Conservation (phyloP, 2,888 invertebrate genomes). For the Acrocyrtus sp. region DNA sequence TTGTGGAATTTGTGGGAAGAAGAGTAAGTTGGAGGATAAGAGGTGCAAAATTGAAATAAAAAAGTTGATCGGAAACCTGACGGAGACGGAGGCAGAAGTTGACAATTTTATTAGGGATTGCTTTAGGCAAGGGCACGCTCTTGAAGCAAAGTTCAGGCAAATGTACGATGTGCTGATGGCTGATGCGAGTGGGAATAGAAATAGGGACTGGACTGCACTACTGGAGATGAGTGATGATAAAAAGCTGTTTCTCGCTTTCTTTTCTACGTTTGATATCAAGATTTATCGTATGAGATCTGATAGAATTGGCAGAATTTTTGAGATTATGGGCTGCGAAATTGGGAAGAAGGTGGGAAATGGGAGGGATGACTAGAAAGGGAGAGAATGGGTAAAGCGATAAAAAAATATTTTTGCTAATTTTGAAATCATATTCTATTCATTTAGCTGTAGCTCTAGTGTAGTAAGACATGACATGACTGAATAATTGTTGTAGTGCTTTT, state of each 20-base stretch:
- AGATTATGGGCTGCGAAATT: too few relatives aligned
- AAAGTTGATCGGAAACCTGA: background rate
- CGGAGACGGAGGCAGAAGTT: background rate
- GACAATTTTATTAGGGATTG: background rate
- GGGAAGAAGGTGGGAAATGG: too few relatives aligned
- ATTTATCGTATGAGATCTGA: background rate
- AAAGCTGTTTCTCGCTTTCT: conserved; percentile 1
- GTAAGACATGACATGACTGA: too few relatives aligned
- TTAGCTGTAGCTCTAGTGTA: too few relatives aligned
- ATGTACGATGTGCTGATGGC: too few relatives aligned
- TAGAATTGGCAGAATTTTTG: too few relatives aligned
- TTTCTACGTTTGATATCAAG: conserved; percentile 14
- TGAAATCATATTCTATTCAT: too few relatives aligned
- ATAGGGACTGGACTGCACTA: too few relatives aligned
- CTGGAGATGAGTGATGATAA: background rate
- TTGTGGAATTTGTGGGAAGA: background rate
- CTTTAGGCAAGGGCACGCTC: background rate
- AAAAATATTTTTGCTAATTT: too few relatives aligned
- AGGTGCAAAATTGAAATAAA: background rate
- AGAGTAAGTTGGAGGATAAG: background rate
- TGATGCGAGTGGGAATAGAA: background rate
- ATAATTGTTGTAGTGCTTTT: too few relatives aligned
- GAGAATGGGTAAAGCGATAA: too few relatives aligned
- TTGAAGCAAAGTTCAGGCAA: background rate
- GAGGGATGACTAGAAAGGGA: too few relatives aligned